Evolutionary conservation across 1,140 invertebrate genomes (phyloP).

Genomic region (Euschistus heros): DNA sequence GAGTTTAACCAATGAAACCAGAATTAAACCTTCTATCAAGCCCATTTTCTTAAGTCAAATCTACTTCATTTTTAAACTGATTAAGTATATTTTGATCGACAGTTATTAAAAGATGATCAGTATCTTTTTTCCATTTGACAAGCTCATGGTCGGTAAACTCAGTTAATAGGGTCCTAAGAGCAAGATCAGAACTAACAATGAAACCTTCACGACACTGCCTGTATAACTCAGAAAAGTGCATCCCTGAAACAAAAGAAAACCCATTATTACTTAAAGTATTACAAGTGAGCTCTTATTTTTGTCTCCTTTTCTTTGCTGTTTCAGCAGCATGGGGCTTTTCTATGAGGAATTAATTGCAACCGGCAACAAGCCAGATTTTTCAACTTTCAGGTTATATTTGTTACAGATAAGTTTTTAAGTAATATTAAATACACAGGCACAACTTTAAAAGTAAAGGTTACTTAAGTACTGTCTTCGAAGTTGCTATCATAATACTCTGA

Average conservation of each 20-base stretch:
- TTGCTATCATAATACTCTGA: too few species aligned
- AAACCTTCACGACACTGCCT: conserved; percentile 71
- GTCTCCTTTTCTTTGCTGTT: neutral
- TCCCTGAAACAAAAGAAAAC: conserved; percentile 48
- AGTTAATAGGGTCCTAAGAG: conserved; percentile 74
- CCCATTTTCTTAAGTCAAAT: conserved; percentile 38
- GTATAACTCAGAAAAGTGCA: conserved; percentile 79
- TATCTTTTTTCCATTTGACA: conserved; percentile 62
- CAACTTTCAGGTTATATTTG: too few species aligned
- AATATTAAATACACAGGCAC: too few species aligned
- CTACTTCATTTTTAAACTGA: conserved; percentile 53
- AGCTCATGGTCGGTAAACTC: conserved; percentile 92
- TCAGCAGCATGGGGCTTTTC: neutral
- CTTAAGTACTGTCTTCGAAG: too few species aligned
- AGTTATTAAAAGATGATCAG: conserved; percentile 69
- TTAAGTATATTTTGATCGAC: conserved; percentile 59
- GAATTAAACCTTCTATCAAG: conserved; percentile 39
- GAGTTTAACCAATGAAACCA: too few species aligned
- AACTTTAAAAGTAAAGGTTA: too few species aligned
- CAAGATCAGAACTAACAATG: conserved; percentile 79
- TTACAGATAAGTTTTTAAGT: too few species aligned
- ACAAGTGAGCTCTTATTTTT: neutral
- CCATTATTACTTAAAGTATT: neutral
- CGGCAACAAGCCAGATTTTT: too few species aligned
- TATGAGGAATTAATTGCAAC: neutral